Conservation (phyloP, 53 echinoderm and acorn worm species). For the Actinopyga echinites region DNA sequence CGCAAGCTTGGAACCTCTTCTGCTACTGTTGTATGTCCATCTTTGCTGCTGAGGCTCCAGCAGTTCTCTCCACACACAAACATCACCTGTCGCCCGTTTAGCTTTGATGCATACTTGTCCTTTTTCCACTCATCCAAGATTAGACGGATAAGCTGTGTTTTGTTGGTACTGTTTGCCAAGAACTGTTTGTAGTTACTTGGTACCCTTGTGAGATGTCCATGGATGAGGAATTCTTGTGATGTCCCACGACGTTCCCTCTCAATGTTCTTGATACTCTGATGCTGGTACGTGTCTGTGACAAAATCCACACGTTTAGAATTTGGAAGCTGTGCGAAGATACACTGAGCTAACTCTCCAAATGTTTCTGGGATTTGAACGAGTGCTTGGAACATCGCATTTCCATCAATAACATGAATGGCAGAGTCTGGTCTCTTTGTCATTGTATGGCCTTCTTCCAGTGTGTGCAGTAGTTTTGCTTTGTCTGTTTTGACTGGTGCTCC, state of each 20-base stretch:
- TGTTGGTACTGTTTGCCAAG: conserved; percentile 48
- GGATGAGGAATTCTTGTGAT: conserved; percentile 14
- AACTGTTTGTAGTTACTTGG: conserved; percentile 49
- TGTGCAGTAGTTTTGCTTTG: conserved; percentile 56
- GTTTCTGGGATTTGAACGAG: conserved; percentile 29
- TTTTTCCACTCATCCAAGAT: conserved; percentile 54
- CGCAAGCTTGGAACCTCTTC: conserved; percentile 32
- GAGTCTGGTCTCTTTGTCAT: conserved; percentile 15
- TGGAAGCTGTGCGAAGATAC: conserved; percentile 36
- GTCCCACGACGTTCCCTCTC: conserved; percentile 48
- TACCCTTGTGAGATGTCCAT: conserved; percentile 44
- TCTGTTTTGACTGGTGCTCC: conserved; percentile 51
- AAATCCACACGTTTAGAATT: conserved; percentile 56
- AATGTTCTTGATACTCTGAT: conserved; percentile 38
- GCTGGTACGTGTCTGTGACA: conserved; percentile 54
- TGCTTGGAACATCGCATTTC: conserved; percentile 48
- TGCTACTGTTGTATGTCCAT: conserved; percentile 20
- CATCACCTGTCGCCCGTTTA: conserved; percentile 48
- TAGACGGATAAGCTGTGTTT: conserved; percentile 34
- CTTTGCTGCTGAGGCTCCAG: conserved; percentile 32
- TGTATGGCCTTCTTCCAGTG: conserved; percentile 27
- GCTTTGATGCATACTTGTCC: conserved; percentile 49
- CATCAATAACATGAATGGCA: conserved; percentile 49
- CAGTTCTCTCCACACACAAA: conserved; percentile 44
- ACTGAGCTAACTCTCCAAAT: conserved; percentile 50